A percentile compares a stretch with the other conserved stretches of the same genome.
Conservation (phyloP, 2,797 vertebrate genomes). For the Notolabrus celidotus region DNA sequence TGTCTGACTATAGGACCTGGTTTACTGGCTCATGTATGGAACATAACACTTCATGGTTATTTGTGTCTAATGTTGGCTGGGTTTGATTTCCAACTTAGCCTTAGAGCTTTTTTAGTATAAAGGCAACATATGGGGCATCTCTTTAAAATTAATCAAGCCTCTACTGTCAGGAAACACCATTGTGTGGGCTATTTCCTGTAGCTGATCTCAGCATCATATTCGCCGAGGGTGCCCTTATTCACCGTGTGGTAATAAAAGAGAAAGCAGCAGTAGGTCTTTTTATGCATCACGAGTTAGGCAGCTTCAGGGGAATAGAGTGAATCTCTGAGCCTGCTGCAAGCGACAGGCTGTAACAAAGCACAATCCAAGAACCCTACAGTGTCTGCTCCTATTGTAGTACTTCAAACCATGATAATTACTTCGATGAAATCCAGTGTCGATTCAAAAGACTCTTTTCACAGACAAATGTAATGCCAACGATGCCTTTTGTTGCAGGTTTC, state of each 20-base stretch:
- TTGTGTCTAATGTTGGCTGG: conserved; percentile 11
- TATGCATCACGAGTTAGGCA: conserved; percentile 63
- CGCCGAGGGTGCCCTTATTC: conserved; percentile 56
- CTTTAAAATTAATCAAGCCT: conserved; percentile 30
- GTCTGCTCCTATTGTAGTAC: conserved; percentile 10
- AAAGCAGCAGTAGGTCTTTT: conserved; percentile 62
- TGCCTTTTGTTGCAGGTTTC: neutral
- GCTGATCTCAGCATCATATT: conserved; percentile 48
- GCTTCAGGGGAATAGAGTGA: conserved; percentile 48
- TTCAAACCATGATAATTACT: conserved; percentile 32
- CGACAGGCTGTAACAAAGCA: conserved; percentile 33
- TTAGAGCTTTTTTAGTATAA: conserved; percentile 1
- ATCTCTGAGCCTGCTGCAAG: conserved; percentile 47
- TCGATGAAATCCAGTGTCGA: conserved; percentile 31
- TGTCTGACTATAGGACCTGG: conserved; percentile 4
- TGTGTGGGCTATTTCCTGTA: conserved; percentile 56
- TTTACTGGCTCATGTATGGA: conserved; percentile 13
- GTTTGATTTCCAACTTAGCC: conserved; percentile 11
- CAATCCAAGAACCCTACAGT: conserved; percentile 24
- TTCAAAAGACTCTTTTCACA: conserved; percentile 17
- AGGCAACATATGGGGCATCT: conserved; percentile 5
- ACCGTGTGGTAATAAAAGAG: conserved; percentile 57
- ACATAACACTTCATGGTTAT: conserved; percentile 18
- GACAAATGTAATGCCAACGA: neutral
- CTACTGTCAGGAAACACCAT: conserved; percentile 17